Evolutionary conservation across 2,888 invertebrate species (phyloP).

Genomic region (Cryptosula pallasiana): DNA sequence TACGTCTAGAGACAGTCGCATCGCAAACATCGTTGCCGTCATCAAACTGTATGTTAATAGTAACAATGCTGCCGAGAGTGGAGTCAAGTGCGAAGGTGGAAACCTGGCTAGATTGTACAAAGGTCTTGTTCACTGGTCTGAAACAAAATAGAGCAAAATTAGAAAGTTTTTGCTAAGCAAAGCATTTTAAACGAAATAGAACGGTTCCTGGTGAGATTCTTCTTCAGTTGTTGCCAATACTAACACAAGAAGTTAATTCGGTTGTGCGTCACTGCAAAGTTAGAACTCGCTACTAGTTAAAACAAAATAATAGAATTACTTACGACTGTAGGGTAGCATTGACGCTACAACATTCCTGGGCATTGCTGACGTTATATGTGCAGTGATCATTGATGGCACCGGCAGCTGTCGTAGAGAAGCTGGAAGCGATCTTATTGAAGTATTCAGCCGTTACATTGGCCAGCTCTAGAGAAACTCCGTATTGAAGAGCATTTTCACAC

Average conservation of each 20-base stretch:
- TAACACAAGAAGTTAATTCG: no score
- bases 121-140: slow-evolving; percentile 23
- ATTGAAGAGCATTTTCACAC: background rate
- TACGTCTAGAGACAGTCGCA: background rate
- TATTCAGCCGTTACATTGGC: background rate
- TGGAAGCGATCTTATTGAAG: background rate
- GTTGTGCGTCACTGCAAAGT: no score
- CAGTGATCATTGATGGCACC: background rate
- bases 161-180: no score
- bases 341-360: background rate
- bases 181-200: no score
- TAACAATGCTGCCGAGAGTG: background rate
- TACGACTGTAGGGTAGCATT: background rate
- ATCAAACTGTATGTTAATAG: background rate
- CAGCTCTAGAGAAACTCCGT: background rate
- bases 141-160: no score
- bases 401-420: background rate
- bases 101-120: background rate
- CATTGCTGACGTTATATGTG: background rate
- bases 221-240: no score
- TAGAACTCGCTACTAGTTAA: no score
- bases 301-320: no score
- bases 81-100: background rate
- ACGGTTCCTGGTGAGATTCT: no score
- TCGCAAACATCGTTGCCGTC: background rate